These are phyloP conservation scores for Epinotia nisella DNA, from an alignment of 2,888 invertebrate species.

Conservation along the genomic window DNA sequence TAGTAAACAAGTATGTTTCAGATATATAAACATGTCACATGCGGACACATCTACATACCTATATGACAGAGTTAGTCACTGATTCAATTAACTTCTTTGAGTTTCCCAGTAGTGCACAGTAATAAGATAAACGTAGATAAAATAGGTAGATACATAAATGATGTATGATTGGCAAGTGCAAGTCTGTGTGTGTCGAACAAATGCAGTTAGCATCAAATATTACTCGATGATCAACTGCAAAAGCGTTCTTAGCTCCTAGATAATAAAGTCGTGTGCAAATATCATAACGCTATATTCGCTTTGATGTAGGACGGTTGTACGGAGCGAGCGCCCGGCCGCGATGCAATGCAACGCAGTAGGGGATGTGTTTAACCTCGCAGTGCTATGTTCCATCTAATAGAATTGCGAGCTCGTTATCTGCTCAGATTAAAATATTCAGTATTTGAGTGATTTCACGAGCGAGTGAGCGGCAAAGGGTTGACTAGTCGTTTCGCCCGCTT, in stretches of 20 bases:
- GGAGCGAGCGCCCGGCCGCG: conserved; percentile 45
- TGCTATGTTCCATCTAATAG: conserved; percentile 84
- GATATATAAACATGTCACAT: not conserved
- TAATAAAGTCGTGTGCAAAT: conserved; percentile 11
- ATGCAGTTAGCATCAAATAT: not conserved
- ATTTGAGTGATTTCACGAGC: conserved; percentile 85
- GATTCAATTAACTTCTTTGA: conserved; percentile 39
- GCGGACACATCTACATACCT: not conserved
- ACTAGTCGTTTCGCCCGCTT: conserved; percentile 82
- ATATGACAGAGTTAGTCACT: conserved; percentile 11
- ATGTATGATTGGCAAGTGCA: conserved; percentile 12
- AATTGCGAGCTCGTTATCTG: conserved; percentile 85
- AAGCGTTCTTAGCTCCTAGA: conserved; percentile 5
- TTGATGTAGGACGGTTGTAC: conserved; percentile 15
- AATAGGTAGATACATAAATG: conserved; percentile 3
- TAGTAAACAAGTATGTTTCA: not conserved
- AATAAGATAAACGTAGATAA: conserved; percentile 24
- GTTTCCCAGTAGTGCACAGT: conserved; percentile 21
- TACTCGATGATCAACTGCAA: not conserved
- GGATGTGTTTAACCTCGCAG: conserved; percentile 76
- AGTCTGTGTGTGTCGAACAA: not conserved
- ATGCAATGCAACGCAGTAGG: conserved; percentile 58
- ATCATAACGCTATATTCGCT: conserved; percentile 8
- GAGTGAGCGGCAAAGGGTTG: conserved; percentile 85
- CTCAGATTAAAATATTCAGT: conserved; percentile 85